Percentiles rank a stretch among this genome's conserved stretches.
Evolutionary conservation across 2,888 invertebrate species (phyloP).

Genomic region (Celastrina argiolus): DNA sequence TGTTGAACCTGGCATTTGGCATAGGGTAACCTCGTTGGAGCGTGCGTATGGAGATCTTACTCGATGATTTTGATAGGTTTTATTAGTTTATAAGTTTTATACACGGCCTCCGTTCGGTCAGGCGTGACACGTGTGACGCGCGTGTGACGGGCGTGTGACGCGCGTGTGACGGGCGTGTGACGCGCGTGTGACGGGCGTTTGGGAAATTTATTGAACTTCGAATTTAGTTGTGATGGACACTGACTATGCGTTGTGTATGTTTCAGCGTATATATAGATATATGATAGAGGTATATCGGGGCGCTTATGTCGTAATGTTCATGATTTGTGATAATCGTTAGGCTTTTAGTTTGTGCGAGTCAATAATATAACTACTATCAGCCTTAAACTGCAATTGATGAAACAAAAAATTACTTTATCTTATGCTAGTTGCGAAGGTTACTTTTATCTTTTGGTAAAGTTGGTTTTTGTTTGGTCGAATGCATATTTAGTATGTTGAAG

Average conservation of each 20-base stretch:
- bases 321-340: slow-evolving; percentile 9
- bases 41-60: slow-evolving; percentile 17
- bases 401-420: too few species aligned
- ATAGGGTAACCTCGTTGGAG: slow-evolving; percentile 5
- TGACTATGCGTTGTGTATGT: slow-evolving; percentile 55
- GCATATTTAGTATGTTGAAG: neutral
- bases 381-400: neutral
- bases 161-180: slow-evolving; percentile 41
- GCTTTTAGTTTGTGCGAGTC: slow-evolving; percentile 7
- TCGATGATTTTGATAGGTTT: slow-evolving; percentile 26
- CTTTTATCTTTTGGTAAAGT: neutral
- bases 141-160: slow-evolving; percentile 37
- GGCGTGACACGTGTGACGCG: slow-evolving; percentile 21
- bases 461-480: neutral
- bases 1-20: neutral
- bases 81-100: slow-evolving; percentile 31
- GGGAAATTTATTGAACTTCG: slow-evolving; percentile 38
- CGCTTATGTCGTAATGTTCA: slow-evolving; percentile 38
- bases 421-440: too few species aligned
- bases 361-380: neutral
- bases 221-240: slow-evolving; percentile 49
- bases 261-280: slow-evolving; percentile 57
- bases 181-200: slow-evolving; percentile 49
- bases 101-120: slow-evolving; percentile 25
- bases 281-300: slow-evolving; percentile 53